phyloP scores from a whole-genome alignment of 2,113 vertebrate genomes.

The Campylomormyrus tamandua region DNA sequence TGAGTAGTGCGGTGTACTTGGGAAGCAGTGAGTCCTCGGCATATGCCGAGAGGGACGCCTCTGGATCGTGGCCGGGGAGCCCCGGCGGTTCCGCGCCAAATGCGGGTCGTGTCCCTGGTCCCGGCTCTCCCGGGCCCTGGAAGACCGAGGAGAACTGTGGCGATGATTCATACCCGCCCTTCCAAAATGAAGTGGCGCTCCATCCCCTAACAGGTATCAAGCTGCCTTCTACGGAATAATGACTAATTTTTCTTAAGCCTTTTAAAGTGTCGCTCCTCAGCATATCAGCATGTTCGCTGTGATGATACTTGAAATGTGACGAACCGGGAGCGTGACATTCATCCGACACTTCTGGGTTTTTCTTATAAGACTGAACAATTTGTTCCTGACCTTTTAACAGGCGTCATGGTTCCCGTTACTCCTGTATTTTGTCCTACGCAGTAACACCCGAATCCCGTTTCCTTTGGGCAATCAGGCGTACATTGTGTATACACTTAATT shows the following conservation, averaged over 20 bases:
- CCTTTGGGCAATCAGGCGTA: not conserved
- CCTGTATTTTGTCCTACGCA: not conserved
- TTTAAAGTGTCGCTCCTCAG: not conserved
- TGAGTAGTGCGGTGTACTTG: not conserved
- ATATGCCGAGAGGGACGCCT: not conserved
- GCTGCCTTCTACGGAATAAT: not conserved
- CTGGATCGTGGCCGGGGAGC: not conserved
- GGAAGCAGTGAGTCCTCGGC: not conserved
- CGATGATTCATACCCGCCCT: not conserved
- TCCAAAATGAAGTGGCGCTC: not conserved
- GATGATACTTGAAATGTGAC: not conserved
- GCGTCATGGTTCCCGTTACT: not conserved
- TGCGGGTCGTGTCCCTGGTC: too few species aligned
- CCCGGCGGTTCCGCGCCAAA: not conserved
- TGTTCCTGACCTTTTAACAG: not conserved
- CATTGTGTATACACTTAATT: not conserved
- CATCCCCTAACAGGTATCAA: not conserved
- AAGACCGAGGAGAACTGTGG: not conserved
- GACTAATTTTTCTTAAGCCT: not conserved
- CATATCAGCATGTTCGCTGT: not conserved
- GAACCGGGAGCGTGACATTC: not conserved
- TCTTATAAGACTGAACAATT: not conserved
- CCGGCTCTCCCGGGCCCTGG: not conserved
- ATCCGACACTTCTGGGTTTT: not conserved
- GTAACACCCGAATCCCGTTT: not conserved